Evolutionary conservation across 30 jellyfish, hydroid and myxozoan genomes (phyloP), one percentile per base, ranked within the genome.

Genomic region (Phacellophora camtschatica): DNA sequence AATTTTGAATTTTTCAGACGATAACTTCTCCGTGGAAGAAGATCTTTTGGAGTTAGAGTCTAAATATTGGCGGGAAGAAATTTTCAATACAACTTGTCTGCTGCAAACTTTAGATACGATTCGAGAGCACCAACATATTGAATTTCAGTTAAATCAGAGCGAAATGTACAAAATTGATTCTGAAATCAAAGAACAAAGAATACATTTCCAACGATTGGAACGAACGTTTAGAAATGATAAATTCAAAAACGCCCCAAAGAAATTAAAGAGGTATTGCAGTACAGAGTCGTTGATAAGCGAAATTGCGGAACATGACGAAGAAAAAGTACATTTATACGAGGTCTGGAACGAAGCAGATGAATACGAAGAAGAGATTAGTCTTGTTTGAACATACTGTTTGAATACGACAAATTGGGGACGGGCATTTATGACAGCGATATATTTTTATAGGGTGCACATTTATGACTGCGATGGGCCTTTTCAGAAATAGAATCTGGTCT

Each of bases 231-330:
- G 91, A 66, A 80, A 48, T 51, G 4, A 12, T 24, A 80, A 80
- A 28, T 80, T 80, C 69, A 80, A 54, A 33, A 22, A 70, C 12
- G 81, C 81, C 19, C 91, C 91, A 10, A 80, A 80, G 59, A 83
- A 46, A 23, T 19, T 80, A 25, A 80, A 80, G 61, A 57, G 91
- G 29, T 80, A 80, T 30, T 80, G 91, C 84, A 80, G 91, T 34
- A 71, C 49, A 56, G 91, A 80, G 48, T 80, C 91, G 22, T 48
- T 80, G 56, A 33, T 80, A 34, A 67, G 82, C 25, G 82, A 80
- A 29, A 27, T 36, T 1, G 82, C 29, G 34, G 82, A 42, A 2
- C 30, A 32, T 2, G 74, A 53, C 11, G 3, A 16, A 7, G 82
- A 55, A 25, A 59, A 65, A 15, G n/a, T 4, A 19, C 49, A 69